Percentiles rank a stretch among this genome's conserved stretches.
phyloP scores from a whole-genome alignment of 2,888 invertebrate species.

The Spialia ferax region DNA sequence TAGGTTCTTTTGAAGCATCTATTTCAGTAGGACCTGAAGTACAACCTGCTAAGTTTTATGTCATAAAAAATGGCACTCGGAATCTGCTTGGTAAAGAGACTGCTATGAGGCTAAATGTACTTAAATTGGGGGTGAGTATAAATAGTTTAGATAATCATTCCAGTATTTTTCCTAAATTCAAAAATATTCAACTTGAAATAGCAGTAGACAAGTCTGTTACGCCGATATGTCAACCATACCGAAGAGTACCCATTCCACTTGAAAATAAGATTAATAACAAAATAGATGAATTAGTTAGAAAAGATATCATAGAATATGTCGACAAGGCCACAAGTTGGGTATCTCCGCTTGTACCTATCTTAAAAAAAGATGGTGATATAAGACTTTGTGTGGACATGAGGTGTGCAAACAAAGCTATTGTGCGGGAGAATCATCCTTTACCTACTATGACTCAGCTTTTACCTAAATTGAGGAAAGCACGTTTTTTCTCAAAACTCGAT shows the following conservation, averaged over 20 bases:
- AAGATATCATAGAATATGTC: slow-evolving; percentile 44
- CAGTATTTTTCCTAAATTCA: slow-evolving; percentile 43
- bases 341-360: slow-evolving; percentile 35
- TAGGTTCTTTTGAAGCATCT: background rate
- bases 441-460: slow-evolving; percentile 43
- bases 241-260: slow-evolving; percentile 46
- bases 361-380: slow-evolving; percentile 34
- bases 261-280: slow-evolving; percentile 43
- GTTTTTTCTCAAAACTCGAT: slow-evolving; percentile 55
- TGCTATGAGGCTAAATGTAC: slow-evolving; percentile 29
- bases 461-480: slow-evolving; percentile 47
- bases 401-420: slow-evolving; percentile 47
- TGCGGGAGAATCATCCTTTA: slow-evolving; percentile 48
- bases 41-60: background rate
- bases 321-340: slow-evolving; percentile 37
- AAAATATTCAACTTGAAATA: slow-evolving; percentile 37
- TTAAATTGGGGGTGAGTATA: slow-evolving; percentile 38
- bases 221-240: slow-evolving; percentile 43
- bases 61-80: background rate
- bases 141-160: slow-evolving; percentile 11
- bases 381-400: slow-evolving; percentile 41
- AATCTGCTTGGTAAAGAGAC: slow-evolving; percentile 1
- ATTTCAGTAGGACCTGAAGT: background rate
- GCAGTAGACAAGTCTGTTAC: slow-evolving; percentile 32
- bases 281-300: slow-evolving; percentile 37